These are phyloP conservation scores for Gibbula magus DNA, from an alignment of 2,888 invertebrate genomes.

Conservation along the genomic window DNA sequence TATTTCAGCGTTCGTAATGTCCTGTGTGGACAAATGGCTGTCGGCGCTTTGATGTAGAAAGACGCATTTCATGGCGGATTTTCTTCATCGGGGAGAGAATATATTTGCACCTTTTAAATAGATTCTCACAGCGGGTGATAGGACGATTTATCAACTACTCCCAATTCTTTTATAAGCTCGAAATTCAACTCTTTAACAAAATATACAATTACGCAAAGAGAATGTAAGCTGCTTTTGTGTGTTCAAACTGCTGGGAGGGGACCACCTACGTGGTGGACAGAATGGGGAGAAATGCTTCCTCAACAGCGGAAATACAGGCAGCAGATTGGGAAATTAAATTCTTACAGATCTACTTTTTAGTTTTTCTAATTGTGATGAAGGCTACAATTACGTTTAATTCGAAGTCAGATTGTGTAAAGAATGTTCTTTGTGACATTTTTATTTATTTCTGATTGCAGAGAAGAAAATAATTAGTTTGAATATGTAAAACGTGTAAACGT, in stretches of 20 bases:
- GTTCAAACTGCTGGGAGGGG: background rate
- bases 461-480: too few relatives aligned
- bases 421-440: too few relatives aligned
- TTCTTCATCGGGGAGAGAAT: background rate
- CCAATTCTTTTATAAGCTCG: background rate
- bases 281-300: too few relatives aligned
- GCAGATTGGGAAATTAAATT: too few relatives aligned
- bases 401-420: too few relatives aligned
- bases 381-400: too few relatives aligned
- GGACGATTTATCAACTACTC: background rate
- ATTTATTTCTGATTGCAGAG: too few relatives aligned
- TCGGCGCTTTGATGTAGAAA: background rate
- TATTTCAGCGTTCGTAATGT: background rate
- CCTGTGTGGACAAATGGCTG: background rate
- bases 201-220: slow-evolving; percentile 3
- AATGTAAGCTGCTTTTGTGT: background rate
- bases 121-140: background rate
- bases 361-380: too few relatives aligned
- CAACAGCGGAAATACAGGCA: too few relatives aligned
- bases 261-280: background rate
- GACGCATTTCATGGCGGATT: background rate
- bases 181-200: slow-evolving; percentile 11
- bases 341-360: too few relatives aligned
- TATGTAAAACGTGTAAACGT: too few relatives aligned
- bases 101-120: background rate